Base-by-base conservation (phyloP, 1,140 invertebrate genomes). In the Ptiloglossa arizonensis region DNA sequence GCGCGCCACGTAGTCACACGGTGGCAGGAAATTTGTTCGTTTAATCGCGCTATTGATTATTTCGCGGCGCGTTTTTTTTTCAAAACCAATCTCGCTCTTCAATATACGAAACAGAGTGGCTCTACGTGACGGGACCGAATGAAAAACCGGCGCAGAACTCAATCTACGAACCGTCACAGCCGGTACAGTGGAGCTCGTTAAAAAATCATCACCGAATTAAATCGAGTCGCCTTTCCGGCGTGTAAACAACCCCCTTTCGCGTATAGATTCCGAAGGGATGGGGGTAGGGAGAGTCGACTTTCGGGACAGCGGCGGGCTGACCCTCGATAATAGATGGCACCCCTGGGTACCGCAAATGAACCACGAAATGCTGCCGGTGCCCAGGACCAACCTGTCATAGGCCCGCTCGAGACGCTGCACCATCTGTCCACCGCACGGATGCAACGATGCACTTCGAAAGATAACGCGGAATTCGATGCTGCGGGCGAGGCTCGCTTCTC, bases 291-390 rank as follows among this genome's bases (percentile, higher is more conserved):
- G 48, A 24, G 11, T 11, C 41, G 56, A 68, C 60, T 56, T 60
- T 77, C 80, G 80, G 79, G 69, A 63, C 68, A 69, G 54, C 52
- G 75, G 44, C 67, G 78, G 83, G 70, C 82, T 79, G 87, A 87
- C 88, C 87, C 87, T 90, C 86, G 86, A 90, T 93, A 93, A 93
- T 93, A 91, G 90, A 93, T 92, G 91, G 89, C 87, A 93, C 92
- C 92, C 92, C 87, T 92, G 92, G 92, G 92, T 90, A 92, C 91
- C 92, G 92, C 92, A 92, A 93, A 93, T 93, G 92, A 93, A 93
- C 92, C 92, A 92, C 92, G 92, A 93, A 93, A 93, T 92, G 90
- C 90, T 92, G 90, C 87, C 72, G 83, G 83, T 86, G 79, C 82
- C 83, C 86, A 86, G 88, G 90, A 90, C 89, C 91, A 92, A 92